These are phyloP conservation scores for Chrysolina haemoptera DNA, from an alignment of 2,888 invertebrate genomes.

Conservation along the genomic window DNA sequence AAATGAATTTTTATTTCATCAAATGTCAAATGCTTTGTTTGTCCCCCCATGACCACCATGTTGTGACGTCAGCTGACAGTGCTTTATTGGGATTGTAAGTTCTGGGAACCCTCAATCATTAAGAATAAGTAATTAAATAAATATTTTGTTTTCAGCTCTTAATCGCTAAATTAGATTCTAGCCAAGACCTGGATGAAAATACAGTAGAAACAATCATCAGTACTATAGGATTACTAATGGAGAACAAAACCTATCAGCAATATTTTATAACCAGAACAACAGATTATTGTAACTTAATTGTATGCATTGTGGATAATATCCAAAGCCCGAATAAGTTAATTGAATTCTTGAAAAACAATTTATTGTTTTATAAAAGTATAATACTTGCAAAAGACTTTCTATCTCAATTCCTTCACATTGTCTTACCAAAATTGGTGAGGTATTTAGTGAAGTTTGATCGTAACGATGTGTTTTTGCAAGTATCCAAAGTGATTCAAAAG, in stretches of 20 bases:
- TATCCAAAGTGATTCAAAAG: constrained; percentile 55
- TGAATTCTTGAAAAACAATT: constrained; percentile 47
- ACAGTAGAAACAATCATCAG: constrained; percentile 21
- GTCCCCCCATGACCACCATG: no score
- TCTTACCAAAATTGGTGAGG: constrained; percentile 50
- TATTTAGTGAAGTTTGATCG: constrained; percentile 48
- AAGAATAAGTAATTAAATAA: neutral
- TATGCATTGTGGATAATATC: constrained; percentile 45
- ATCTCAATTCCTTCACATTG: constrained; percentile 40
- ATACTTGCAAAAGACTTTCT: constrained; percentile 42
- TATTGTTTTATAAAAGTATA: constrained; percentile 42
- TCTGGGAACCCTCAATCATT: neutral
- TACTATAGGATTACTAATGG: constrained; percentile 36
- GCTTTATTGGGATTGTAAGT: no score
- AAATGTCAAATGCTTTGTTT: no score
- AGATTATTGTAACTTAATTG: constrained; percentile 57
- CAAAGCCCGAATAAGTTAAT: constrained; percentile 27
- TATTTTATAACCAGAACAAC: constrained; percentile 59
- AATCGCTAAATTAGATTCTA: constrained; percentile 19
- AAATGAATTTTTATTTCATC: no score
- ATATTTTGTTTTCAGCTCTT: constrained; percentile 35
- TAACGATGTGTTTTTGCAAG: constrained; percentile 48
- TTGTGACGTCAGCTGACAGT: no score
- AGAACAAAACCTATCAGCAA: constrained; percentile 58
- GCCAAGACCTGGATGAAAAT: constrained; percentile 11